Evolutionary conservation across 1,140 invertebrate genomes (phyloP).

Genomic region (Drosophila fuyamai): DNA sequence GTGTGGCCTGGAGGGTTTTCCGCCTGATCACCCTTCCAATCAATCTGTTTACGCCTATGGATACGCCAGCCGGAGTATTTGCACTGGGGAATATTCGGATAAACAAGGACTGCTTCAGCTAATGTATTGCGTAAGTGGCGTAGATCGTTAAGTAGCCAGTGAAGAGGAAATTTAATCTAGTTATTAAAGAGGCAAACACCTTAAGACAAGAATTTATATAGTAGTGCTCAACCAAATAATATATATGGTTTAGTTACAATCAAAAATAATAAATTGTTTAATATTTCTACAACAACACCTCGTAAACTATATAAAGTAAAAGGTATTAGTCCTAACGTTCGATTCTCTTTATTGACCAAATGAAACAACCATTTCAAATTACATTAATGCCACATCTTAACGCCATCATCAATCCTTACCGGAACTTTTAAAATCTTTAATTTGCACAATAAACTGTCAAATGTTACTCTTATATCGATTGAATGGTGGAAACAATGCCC

Average conservation of each 20-base stretch:
- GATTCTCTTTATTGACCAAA: neutral
- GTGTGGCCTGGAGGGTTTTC: slow-evolving; percentile 28
- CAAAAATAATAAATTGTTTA: no score
- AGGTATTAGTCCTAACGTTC: no score
- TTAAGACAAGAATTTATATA: no score
- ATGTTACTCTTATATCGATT: slow-evolving; percentile 64
- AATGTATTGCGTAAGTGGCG: neutral
- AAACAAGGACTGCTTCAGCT: slow-evolving; percentile 2
- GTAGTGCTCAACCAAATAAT: no score
- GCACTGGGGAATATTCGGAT: slow-evolving; percentile 10
- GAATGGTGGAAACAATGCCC: slow-evolving; percentile 28
- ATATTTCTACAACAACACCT: no score
- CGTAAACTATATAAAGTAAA: no score
- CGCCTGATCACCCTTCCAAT: slow-evolving; percentile 51
- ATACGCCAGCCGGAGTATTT: slow-evolving; percentile 13
- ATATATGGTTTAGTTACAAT: no score
- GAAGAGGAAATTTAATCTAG: neutral
- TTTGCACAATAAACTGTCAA: slow-evolving; percentile 68
- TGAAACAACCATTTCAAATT: neutral
- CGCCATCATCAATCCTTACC: neutral
- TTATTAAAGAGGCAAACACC: neutral
- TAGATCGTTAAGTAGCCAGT: neutral
- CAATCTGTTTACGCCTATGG: slow-evolving; percentile 49
- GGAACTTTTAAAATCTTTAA: slow-evolving; percentile 46
- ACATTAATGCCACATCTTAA: neutral